These are phyloP conservation scores for Elegia similella DNA, from an alignment of 2,888 invertebrate species.

Conservation along the genomic window DNA sequence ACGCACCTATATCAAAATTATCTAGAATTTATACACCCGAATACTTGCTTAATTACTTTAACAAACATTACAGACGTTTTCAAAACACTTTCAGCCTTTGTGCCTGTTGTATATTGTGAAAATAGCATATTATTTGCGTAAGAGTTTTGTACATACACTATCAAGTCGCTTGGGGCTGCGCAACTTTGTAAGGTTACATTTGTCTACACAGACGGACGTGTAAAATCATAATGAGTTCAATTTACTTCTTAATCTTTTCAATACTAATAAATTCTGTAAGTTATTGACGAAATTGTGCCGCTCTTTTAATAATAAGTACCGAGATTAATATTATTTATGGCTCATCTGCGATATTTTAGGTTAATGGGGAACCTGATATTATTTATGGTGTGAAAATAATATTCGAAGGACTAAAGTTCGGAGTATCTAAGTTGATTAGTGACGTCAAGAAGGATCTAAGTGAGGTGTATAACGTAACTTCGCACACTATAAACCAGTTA, in stretches of 20 bases:
- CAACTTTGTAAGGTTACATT: slow-evolving; percentile 7
- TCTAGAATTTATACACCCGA: slow-evolving; percentile 22
- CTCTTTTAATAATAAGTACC: neutral
- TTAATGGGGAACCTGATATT: slow-evolving; percentile 27
- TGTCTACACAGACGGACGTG: slow-evolving; percentile 23
- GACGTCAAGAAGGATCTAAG: slow-evolving; percentile 33
- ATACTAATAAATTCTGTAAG: neutral
- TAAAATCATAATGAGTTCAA: neutral
- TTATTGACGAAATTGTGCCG: neutral
- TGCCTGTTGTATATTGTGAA: slow-evolving; percentile 33
- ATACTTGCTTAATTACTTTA: slow-evolving; percentile 21
- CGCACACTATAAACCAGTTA: slow-evolving; percentile 28
- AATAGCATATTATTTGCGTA: slow-evolving; percentile 34
- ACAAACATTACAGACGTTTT: slow-evolving; percentile 18
- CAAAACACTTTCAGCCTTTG: slow-evolving; percentile 30
- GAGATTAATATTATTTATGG: neutral
- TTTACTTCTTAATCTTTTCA: neutral
- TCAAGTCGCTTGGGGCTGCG: neutral
- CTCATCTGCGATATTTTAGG: slow-evolving; percentile 28
- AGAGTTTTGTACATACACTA: neutral
- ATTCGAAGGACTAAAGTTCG: slow-evolving; percentile 30
- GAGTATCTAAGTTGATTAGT: slow-evolving; percentile 29
- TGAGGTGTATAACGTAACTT: slow-evolving; percentile 29
- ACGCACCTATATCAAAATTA: slow-evolving; percentile 21
- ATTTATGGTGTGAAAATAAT: slow-evolving; percentile 29